Base-by-base conservation (phyloP, 2,797 vertebrate species). In the Spondyliosoma cantharus region DNA sequence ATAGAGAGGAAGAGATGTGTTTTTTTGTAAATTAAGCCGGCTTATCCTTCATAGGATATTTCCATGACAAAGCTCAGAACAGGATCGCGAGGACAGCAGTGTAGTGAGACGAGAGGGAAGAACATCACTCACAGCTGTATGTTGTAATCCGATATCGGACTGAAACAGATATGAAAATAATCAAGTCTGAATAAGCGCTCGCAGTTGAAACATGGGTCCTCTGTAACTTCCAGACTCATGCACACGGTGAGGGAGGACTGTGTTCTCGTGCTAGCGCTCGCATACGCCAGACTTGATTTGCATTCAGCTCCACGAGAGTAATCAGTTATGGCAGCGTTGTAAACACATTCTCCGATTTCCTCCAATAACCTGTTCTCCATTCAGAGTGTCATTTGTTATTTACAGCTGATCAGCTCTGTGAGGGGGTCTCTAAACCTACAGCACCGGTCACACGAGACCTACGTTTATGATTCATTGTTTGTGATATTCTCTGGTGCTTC, bases 101-200 rank as follows among this genome's bases (percentile, higher is more conserved):
- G 32, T 9, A 56, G 19, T 8, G 15, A 71, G 2, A 57, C 37
- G 57, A 62, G 52, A 75, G 46, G 1, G 61, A 63, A 49, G 50
- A 48, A 42, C 16, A 19, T 4, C 13, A 32, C 27, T 73, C 37
- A 73, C 0, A 25, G 46, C 25, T 56, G 11, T 19, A 22, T 12
- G 42, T 58, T 84, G 43, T 19, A 80, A 61, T 80, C 45, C 11
- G 54, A 17, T 22, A 42, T 70, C 46, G 60, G 16, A 56, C 27
- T 37, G 5, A 17, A 57, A 59, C n/a, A 27, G 25, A 76, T 53
- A 54, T 48, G 17, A n/a, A 43, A 13, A 60, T 12, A 65, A 24
- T 20, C 17, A 76, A 17, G 49, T 25, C 46, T 71, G 24, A 81
- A 68, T 56, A 52, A 53, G 14, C 58, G 68, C 66, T 74, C 22